Base-by-base conservation (phyloP, 2,113 vertebrate genomes). In the Perccottus glenii region DNA sequence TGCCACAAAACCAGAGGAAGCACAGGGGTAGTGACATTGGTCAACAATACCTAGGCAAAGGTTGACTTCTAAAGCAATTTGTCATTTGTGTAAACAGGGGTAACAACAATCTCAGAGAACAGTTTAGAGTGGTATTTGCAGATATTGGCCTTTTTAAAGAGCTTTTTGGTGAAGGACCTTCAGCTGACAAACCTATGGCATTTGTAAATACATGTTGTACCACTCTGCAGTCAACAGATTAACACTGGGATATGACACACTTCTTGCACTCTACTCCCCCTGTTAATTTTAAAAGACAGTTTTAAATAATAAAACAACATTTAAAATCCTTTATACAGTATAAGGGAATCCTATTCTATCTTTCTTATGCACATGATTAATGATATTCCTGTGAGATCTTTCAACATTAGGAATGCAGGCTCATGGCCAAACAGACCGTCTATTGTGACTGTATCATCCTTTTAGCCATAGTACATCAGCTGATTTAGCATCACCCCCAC, bases 391-490 rank as follows among this genome's bases (percentile, higher is more conserved):
- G 48, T 49, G 4, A 5, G 48, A 16, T 15, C 42, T 11, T 42
- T 74, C 55, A 11, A 55, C 11, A 36, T 60, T 44, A 52, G n/a
- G n/a, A 42, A 47, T 33, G n/a, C 60, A 50, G 40, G 42, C 36
- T 40, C 47, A 58, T 44, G 53, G 19, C 45, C 9, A 5, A 62
- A 83, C 70, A 83, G 52, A 80, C 12, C 47, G 32, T n/a, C 10
- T 48, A 2, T 60, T 82, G 65, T 76, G 14, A 53, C 47, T 40
- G 44, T 67, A 48, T 68, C 49, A 79, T 74, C 42, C 33, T 46
- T 66, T 84, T 76, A 46, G 52, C 36, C 32, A 59, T 9, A 56
- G 69, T 61, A 65, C 15, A 67, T 67, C 61, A 70, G 48, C 74
- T 71, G 64, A 19, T 57, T 67, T 57, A 45, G 58, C 35, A 52